A percentile compares a stretch with the other conserved stretches of the same genome.
Evolutionary conservation across 2,113 vertebrate species (phyloP).

Genomic region (Mastomys natalensis): DNA sequence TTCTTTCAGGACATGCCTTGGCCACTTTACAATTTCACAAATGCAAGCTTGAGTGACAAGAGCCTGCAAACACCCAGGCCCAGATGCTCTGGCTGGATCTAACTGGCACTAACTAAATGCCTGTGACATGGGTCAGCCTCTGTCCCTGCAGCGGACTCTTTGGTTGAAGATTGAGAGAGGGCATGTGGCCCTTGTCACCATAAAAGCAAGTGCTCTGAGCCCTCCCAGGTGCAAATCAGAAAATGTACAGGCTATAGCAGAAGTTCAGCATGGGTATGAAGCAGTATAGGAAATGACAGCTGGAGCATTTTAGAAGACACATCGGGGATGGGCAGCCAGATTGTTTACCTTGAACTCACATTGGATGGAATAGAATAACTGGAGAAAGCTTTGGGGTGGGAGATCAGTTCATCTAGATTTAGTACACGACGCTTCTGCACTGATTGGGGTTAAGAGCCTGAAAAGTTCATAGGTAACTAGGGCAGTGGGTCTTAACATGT

Average conservation of each 20-base stretch:
- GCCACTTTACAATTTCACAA: neutral
- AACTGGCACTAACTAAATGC: neutral
- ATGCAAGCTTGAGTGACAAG: neutral
- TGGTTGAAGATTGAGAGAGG: too few relatives aligned
- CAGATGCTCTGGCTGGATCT: neutral
- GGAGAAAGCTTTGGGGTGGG: neutral
- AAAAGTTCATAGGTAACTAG: neutral
- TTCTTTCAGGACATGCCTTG: neutral
- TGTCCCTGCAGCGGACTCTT: neutral
- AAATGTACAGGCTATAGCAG: neutral
- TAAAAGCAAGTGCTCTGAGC: neutral
- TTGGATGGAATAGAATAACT: neutral
- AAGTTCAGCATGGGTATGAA: neutral
- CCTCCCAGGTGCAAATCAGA: neutral
- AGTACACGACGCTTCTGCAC: neutral
- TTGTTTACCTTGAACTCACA: too few relatives aligned
- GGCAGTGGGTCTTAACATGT: neutral
- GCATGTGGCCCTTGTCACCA: neutral
- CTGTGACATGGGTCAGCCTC: neutral
- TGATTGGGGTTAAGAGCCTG: neutral
- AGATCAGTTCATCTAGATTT: neutral
- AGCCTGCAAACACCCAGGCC: neutral
- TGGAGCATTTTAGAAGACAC: neutral
- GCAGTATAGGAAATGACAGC: neutral
- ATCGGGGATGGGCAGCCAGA: neutral